Conservation (phyloP, 2,888 invertebrate species). For the Plagodis dolabraria region DNA sequence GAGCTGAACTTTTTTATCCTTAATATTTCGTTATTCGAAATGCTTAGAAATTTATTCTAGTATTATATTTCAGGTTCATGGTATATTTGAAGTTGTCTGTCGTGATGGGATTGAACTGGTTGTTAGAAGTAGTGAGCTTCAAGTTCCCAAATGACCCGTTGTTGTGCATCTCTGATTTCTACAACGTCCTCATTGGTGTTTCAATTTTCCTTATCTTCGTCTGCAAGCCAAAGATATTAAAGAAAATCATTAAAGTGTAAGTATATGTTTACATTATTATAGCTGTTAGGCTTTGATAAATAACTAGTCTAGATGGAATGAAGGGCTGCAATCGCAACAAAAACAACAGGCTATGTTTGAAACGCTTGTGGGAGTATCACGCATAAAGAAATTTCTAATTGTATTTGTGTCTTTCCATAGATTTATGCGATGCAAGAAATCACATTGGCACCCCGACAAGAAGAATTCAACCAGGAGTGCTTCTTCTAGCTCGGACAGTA, state of each 20-base stretch:
- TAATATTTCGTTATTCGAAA: no score
- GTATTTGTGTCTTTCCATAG: not conserved
- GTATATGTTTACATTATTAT: constrained; percentile 9
- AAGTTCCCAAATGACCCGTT: constrained; percentile 48
- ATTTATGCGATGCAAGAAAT: not conserved
- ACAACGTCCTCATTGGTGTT: constrained; percentile 69
- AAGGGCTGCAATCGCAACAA: no score
- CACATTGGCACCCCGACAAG: not conserved
- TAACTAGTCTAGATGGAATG: no score
- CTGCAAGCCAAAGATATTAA: constrained; percentile 65
- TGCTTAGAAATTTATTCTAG: no score
- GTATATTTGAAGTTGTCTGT: constrained; percentile 72
- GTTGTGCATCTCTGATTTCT: constrained; percentile 63
- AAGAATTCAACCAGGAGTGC: not conserved
- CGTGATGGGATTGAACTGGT: constrained; percentile 76
- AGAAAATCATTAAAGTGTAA: constrained; percentile 58
- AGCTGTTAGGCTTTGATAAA: no score
- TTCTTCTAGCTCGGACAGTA: not conserved
- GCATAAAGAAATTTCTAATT: no score
- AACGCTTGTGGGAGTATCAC: no score
- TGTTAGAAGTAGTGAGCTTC: constrained; percentile 67
- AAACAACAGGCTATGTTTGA: no score
- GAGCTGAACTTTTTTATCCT: no score
- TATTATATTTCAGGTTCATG: constrained; percentile 56
- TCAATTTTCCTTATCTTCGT: constrained; percentile 72